Evolutionary conservation across 2,797 vertebrate species (phyloP).

Genomic region (Danionella dracula): DNA sequence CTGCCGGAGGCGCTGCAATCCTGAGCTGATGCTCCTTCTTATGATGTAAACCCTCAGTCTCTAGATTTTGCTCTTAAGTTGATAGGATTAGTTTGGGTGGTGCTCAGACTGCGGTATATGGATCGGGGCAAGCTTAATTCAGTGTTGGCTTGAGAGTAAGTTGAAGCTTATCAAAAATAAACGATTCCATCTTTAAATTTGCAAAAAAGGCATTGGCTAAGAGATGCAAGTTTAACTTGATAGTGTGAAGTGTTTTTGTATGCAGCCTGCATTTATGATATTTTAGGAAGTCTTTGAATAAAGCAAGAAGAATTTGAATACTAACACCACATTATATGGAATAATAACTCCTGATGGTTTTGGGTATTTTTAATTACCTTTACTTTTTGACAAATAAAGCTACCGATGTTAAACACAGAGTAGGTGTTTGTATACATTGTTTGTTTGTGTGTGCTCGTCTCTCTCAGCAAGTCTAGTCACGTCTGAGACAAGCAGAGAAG

Average conservation of each 20-base stretch:
- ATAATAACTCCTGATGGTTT: too few relatives aligned
- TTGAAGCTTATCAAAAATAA: background rate
- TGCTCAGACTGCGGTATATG: background rate
- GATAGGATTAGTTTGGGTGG: background rate
- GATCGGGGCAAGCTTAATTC: background rate
- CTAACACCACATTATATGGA: too few relatives aligned
- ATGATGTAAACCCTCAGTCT: background rate
- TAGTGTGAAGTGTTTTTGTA: too few relatives aligned
- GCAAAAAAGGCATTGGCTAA: too few relatives aligned
- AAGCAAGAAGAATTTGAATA: too few relatives aligned
- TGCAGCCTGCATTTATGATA: too few relatives aligned
- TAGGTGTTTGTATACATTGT: background rate
- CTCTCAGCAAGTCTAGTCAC: slow-evolving; percentile 12
- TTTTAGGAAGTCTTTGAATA: too few relatives aligned
- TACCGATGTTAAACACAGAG: too few relatives aligned
- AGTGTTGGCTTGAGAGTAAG: background rate
- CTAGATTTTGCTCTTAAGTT: background rate
- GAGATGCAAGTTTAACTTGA: too few relatives aligned
- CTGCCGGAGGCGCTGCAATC: background rate
- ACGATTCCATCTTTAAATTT: too few relatives aligned
- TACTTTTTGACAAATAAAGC: too few relatives aligned
- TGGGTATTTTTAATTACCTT: too few relatives aligned
- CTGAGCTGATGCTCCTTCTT: background rate
- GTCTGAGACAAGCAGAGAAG: background rate
- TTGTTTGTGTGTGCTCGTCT: background rate